Evolutionary conservation across 2,113 vertebrate species (phyloP).

Genomic region (Misgurnus anguillicaudatus): DNA sequence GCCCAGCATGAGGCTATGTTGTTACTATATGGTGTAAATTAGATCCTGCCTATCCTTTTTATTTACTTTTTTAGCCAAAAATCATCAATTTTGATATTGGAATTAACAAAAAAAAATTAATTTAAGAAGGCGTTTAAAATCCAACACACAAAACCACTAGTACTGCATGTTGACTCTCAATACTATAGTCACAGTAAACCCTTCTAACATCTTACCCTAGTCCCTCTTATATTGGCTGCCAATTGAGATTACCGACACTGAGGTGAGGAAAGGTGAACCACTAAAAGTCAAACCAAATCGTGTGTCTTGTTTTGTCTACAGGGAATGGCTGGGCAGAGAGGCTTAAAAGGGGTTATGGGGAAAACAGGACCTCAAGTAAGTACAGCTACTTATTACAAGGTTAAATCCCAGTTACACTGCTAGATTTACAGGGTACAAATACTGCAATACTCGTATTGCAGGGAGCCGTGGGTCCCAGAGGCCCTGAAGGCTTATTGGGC

Average conservation of each 20-base stretch:
- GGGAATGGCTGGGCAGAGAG: slow-evolving; percentile 70
- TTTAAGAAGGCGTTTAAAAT: no score
- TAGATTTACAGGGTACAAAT: neutral
- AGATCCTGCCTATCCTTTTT: no score
- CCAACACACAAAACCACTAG: neutral
- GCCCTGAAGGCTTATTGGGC: slow-evolving; percentile 63
- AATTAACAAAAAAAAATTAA: no score
- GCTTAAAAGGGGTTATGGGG: slow-evolving; percentile 73
- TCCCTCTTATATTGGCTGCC: neutral
- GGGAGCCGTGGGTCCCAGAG: slow-evolving; percentile 64
- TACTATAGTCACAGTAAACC: no score
- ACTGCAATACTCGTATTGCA: slow-evolving; percentile 37
- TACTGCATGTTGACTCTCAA: no score
- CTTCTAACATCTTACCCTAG: neutral
- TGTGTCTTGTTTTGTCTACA: slow-evolving; percentile 50
- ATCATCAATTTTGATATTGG: no score
- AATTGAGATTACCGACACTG: neutral
- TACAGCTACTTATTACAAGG: slow-evolving; percentile 26
- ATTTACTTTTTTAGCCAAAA: no score
- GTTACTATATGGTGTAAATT: no score
- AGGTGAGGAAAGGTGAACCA: neutral
- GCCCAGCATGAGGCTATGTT: no score
- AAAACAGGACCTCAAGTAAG: slow-evolving; percentile 69
- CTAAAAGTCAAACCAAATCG: neutral
- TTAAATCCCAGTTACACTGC: neutral